Evolutionary conservation across 1,140 invertebrate genomes (phyloP).

Genomic region (Anastrepha ludens): DNA sequence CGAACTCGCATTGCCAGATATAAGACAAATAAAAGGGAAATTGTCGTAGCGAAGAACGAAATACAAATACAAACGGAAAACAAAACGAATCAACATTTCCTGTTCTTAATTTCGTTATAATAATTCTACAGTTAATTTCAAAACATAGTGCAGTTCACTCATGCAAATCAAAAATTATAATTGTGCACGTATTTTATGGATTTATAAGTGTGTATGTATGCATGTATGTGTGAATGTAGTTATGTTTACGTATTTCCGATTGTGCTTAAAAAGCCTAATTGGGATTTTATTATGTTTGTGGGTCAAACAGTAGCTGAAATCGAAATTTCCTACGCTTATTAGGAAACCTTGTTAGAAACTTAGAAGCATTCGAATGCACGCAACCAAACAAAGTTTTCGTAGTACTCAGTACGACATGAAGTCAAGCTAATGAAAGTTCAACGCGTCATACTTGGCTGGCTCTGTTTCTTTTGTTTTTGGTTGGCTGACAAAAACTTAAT

Average conservation of each 20-base stretch:
- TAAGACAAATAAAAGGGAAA: conserved; percentile 22
- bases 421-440: not conserved
- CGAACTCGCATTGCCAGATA: not conserved
- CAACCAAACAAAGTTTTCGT: not conserved
- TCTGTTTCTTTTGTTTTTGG: not conserved
- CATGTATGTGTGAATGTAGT: too few relatives aligned
- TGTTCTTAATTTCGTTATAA: conserved; percentile 32
- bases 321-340: conserved; percentile 12
- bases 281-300: conserved; percentile 7
- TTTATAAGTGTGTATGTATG: not conserved
- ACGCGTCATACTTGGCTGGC: too few relatives aligned
- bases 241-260: not conserved
- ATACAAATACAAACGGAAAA: not conserved
- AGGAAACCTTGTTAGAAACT: not conserved
- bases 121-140: conserved; percentile 18
- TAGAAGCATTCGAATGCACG: not conserved
- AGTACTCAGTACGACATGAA: not conserved
- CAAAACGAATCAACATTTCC: conserved; percentile 24
- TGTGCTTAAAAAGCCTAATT: not conserved
- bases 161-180: conserved; percentile 20
- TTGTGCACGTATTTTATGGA: not conserved
- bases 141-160: not conserved
- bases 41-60: not conserved
- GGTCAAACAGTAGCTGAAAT: conserved; percentile 31
- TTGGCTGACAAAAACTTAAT: not conserved